These are phyloP conservation scores for Papilio xuthus DNA, from an alignment of 1,140 invertebrate species.

Conservation along the genomic window DNA sequence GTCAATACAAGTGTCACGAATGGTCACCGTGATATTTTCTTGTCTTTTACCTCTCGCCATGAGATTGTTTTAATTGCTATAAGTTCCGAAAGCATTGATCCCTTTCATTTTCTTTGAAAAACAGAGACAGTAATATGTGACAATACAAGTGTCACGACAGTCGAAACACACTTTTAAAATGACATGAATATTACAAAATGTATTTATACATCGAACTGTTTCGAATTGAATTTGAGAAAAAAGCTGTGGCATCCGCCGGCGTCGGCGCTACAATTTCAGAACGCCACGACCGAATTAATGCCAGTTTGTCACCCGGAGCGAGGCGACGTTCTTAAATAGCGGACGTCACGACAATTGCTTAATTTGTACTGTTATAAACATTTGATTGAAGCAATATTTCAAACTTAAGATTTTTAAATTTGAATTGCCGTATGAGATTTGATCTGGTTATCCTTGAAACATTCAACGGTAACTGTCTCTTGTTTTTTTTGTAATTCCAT, in stretches of 20 bases:
- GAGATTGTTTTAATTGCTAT: too few species aligned
- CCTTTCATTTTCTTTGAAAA: background rate
- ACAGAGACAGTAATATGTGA: background rate
- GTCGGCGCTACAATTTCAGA: background rate
- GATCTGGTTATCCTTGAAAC: constrained; percentile 23
- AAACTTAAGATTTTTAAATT: constrained; percentile 17
- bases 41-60: too few species aligned
- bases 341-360: constrained; percentile 27
- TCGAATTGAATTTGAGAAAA: background rate
- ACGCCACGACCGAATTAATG: background rate
- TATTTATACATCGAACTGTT: background rate
- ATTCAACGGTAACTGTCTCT: constrained; percentile 11
- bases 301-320: background rate
- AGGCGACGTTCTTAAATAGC: background rate
- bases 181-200: background rate
- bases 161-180: background rate
- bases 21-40: too few species aligned
- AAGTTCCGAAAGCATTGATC: background rate
- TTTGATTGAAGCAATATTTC: constrained; percentile 32
- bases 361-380: constrained; percentile 21
- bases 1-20: too few species aligned
- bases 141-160: too few species aligned
- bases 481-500: constrained; percentile 24
- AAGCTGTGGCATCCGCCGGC: background rate
- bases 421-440: constrained; percentile 1